Conservation (phyloP, 2,797 vertebrate species). For the Synanceia verrucosa region DNA sequence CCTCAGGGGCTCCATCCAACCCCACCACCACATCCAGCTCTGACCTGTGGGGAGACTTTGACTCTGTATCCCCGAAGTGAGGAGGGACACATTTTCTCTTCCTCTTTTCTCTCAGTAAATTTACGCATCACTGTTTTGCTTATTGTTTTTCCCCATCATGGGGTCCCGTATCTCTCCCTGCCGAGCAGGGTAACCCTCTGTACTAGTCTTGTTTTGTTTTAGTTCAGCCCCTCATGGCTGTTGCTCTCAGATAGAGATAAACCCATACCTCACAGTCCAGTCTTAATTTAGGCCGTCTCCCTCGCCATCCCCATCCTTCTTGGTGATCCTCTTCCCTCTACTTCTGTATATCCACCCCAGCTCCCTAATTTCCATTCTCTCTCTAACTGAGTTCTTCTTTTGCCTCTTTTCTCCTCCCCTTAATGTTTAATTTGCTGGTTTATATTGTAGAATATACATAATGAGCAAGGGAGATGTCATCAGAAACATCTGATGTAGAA, state of each 20-base stretch:
- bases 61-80: constrained; percentile 89
- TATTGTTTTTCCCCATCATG: constrained; percentile 36
- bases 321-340: neutral
- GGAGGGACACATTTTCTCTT: constrained; percentile 17
- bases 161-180: constrained; percentile 68
- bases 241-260: constrained; percentile 23
- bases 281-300: constrained; percentile 24
- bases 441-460: constrained; percentile 32
- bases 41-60: constrained; percentile 94
- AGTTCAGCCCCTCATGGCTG: constrained; percentile 25
- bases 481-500: constrained; percentile 34
- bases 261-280: constrained; percentile 13
- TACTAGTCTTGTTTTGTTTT: constrained; percentile 28
- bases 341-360: neutral
- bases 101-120: constrained; percentile 62
- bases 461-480: constrained; percentile 42
- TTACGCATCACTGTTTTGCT: constrained; percentile 62
- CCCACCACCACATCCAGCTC: constrained; percentile 59
- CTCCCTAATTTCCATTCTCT: constrained; percentile 8
- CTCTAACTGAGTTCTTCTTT: constrained; percentile 14
- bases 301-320: neutral
- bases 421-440: constrained; percentile 39
- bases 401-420: neutral
- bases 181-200: constrained; percentile 64
- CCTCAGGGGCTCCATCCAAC: constrained; percentile 75